Percentiles rank a stretch among this genome's conserved stretches.
phyloP scores from a whole-genome alignment of 2,797 vertebrate species.

The Masticophis lateralis region DNA sequence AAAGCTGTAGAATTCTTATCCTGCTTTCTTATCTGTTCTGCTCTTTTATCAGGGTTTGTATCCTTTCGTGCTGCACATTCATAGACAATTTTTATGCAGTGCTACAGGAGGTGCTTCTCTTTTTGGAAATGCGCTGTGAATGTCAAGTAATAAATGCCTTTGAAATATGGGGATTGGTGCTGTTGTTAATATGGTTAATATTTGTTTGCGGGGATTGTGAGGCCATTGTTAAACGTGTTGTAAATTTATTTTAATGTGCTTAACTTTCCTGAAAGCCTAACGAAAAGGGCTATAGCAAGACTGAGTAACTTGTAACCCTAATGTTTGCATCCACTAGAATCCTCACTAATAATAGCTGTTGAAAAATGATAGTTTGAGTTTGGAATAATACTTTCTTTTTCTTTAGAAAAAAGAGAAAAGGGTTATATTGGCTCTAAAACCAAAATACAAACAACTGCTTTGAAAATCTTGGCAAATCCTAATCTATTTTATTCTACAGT shows the following conservation, averaged over 20 bases:
- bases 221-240: not conserved
- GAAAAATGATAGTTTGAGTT: not conserved
- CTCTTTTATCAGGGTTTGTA: slow-evolving; percentile 58
- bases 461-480: not conserved
- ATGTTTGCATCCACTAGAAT: not conserved
- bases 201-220: slow-evolving; percentile 6
- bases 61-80: slow-evolving; percentile 40
- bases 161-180: not conserved
- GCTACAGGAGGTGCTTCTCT: slow-evolving; percentile 36
- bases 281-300: not conserved
- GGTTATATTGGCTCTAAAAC: not conserved
- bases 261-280: not conserved
- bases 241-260: not conserved
- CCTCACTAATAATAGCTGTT: not conserved
- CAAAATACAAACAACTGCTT: not conserved
- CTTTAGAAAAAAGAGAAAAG: not conserved
- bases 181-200: not conserved
- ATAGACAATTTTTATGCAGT: slow-evolving; percentile 37
- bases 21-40: slow-evolving; percentile 58
- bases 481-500: not conserved
- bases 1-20: slow-evolving; percentile 67
- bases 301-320: not conserved
- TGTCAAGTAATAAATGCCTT: slow-evolving; percentile 24
- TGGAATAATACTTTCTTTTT: not conserved
- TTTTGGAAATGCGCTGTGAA: slow-evolving; percentile 22